Conservation (phyloP, 2,113 vertebrate species). For the Pyxicephalus adspersus region DNA sequence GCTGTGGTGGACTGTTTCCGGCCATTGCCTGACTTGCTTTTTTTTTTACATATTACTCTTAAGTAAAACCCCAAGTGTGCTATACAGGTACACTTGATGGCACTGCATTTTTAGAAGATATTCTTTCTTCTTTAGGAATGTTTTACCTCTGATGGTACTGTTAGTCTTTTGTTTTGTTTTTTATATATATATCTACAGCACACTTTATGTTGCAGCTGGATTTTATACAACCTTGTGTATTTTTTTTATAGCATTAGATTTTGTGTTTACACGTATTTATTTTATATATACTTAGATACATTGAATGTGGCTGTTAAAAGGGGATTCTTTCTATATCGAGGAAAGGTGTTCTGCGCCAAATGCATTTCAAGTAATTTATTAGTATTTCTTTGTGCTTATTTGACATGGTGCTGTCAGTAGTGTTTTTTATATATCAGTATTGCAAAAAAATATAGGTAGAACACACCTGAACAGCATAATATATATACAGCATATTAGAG, state of each 20-base stretch:
- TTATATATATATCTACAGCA: not conserved
- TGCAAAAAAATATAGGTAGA: not conserved
- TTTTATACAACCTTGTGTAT: not conserved
- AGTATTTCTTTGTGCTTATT: not conserved
- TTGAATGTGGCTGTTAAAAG: not conserved
- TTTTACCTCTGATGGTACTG: not conserved
- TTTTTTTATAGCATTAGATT: conserved; percentile 14
- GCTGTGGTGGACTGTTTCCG: too few relatives aligned
- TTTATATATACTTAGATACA: not conserved
- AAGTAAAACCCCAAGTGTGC: not conserved
- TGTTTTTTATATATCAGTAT: not conserved
- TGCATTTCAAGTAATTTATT: not conserved
- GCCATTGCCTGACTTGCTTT: too few relatives aligned
- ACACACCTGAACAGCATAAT: not conserved
- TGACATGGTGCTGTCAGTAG: not conserved
- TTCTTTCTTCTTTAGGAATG: not conserved
- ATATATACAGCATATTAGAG: not conserved
- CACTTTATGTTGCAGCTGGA: not conserved
- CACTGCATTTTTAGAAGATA: not conserved
- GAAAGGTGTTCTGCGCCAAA: not conserved
- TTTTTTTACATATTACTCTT: too few relatives aligned
- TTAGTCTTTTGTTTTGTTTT: conserved; percentile 5
- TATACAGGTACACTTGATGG: not conserved
- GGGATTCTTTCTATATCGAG: not conserved
- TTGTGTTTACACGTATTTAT: conserved; percentile 45